phyloP scores from a whole-genome alignment of 2,113 vertebrate genomes.

The Naja naja region DNA sequence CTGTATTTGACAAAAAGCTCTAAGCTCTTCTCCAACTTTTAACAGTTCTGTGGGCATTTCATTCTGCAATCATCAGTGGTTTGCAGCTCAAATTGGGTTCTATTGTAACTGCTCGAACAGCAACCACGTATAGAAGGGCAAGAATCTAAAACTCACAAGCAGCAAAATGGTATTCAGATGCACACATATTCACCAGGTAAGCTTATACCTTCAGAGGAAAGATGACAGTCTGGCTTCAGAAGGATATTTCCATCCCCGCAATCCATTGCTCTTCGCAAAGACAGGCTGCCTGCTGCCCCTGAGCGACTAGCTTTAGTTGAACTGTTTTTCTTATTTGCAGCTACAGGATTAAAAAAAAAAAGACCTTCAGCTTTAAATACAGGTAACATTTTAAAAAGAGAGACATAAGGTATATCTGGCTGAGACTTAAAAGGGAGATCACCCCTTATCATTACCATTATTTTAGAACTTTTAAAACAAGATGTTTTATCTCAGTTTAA shows the following conservation, averaged over 20 bases:
- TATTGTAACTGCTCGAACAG: fast-evolving
- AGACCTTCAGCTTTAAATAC: background rate
- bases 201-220: constrained; percentile 66
- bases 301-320: constrained; percentile 77
- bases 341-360: constrained; percentile 53
- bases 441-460: background rate
- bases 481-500: background rate
- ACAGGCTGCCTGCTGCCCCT: constrained; percentile 70
- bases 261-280: constrained; percentile 79
- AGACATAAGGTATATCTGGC: background rate
- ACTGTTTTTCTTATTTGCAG: constrained; percentile 79
- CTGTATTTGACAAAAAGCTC: background rate
- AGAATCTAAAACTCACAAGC: too few relatives aligned
- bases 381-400: background rate
- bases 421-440: constrained; percentile 4
- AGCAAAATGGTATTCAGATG: background rate
- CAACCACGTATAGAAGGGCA: background rate
- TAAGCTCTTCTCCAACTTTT: background rate
- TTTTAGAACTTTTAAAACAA: background rate
- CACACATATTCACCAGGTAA: background rate
- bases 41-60: background rate
- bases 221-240: constrained; percentile 66
- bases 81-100: background rate
- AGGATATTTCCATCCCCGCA: constrained; percentile 69
- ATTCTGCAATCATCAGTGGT: background rate